Conservation (phyloP, 2,888 invertebrate genomes). For the Pomacea canaliculata region DNA sequence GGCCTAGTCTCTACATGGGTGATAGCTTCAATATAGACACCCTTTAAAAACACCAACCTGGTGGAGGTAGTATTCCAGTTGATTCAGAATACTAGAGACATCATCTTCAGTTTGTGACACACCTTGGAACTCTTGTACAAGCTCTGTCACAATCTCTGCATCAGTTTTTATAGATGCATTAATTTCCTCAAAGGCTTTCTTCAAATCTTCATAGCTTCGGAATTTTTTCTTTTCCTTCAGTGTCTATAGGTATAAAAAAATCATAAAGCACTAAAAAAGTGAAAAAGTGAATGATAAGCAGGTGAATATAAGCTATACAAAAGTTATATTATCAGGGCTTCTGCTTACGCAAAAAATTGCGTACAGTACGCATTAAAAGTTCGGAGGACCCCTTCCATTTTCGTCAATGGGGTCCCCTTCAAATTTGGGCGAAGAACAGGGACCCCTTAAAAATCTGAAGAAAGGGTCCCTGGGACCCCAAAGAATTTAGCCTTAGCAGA, state of each 20-base stretch:
- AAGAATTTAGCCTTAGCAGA: too few relatives aligned
- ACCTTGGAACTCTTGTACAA: conserved; percentile 73
- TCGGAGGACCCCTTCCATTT: too few relatives aligned
- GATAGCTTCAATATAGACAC: too few relatives aligned
- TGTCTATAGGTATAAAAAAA: conserved; percentile 11
- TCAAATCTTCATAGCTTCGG: conserved; percentile 73
- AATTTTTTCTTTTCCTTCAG: conserved; percentile 51
- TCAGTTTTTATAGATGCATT: conserved; percentile 79
- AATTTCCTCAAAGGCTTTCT: conserved; percentile 76
- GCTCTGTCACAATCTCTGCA: conserved; percentile 76
- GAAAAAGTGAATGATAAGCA: too few relatives aligned
- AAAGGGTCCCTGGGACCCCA: too few relatives aligned
- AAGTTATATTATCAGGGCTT: too few relatives aligned
- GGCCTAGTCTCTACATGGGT: too few relatives aligned
- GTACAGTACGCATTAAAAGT: too few relatives aligned
- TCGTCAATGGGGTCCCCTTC: too few relatives aligned
- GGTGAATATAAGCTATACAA: neutral
- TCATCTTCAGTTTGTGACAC: conserved; percentile 55
- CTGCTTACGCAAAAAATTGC: too few relatives aligned
- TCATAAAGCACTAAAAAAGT: neutral
- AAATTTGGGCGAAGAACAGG: too few relatives aligned
- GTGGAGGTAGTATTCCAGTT: conserved; percentile 82
- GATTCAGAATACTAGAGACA: conserved; percentile 73
- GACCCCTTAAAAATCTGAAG: too few relatives aligned
- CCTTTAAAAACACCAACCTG: conserved; percentile 70